phyloP scores from a whole-genome alignment of 2,113 vertebrate species.

The Hyaena hyaena region DNA sequence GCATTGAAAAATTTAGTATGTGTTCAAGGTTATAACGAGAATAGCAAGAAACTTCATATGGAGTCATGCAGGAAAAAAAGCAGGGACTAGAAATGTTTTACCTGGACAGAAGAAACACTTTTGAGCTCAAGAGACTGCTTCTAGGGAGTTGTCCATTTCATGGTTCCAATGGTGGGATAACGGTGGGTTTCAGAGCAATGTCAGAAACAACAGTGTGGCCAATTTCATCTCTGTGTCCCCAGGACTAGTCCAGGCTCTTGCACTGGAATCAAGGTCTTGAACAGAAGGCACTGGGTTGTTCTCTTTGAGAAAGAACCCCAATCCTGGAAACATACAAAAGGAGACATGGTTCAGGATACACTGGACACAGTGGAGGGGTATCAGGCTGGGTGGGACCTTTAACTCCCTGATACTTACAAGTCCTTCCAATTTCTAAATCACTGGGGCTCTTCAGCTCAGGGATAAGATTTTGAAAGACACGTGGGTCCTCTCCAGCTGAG shows the following conservation, averaged over 20 bases:
- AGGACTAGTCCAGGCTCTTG: not conserved
- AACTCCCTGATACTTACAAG: not conserved
- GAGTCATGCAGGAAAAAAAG: rapidly evolving
- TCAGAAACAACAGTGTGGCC: not conserved
- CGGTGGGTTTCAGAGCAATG: not conserved
- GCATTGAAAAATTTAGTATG: not conserved
- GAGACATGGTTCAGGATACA: not conserved
- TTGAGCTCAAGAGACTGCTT: not conserved
- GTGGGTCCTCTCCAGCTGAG: not conserved
- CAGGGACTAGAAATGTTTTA: not conserved
- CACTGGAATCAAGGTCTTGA: not conserved
- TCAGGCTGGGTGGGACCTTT: not conserved
- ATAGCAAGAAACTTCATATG: not conserved
- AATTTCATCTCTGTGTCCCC: not conserved
- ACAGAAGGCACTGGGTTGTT: not conserved
- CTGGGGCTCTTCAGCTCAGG: not conserved
- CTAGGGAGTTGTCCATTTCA: not conserved
- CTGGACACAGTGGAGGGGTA: not conserved
- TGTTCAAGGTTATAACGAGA: not conserved
- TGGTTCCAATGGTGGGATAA: rapidly evolving
- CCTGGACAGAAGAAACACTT: not conserved
- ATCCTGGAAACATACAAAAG: not conserved
- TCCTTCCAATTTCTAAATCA: not conserved
- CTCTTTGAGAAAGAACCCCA: not conserved
- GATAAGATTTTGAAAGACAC: not conserved